A percentile compares a stretch with the other conserved stretches of the same genome.
phyloP scores from a whole-genome alignment of 2,797 vertebrate genomes.

The Calcarius lapponicus region DNA sequence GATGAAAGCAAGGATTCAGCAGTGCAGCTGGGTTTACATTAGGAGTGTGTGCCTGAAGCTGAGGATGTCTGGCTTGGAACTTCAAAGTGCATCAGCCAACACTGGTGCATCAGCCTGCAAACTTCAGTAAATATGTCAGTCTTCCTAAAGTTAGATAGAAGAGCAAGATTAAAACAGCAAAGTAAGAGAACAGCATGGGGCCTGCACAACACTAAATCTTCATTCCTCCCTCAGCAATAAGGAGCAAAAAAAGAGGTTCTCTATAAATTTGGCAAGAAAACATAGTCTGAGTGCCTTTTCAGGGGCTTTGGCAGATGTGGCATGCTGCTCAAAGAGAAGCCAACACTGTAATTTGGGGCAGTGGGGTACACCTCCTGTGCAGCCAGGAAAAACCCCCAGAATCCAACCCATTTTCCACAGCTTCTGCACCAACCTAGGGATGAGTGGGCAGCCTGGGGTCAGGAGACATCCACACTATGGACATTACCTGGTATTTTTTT shows the following conservation, averaged over 20 bases:
- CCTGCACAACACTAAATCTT: neutral
- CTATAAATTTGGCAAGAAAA: neutral
- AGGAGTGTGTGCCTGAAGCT: neutral
- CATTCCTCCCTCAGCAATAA: neutral
- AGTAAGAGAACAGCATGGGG: neutral
- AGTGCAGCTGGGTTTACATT: constrained; percentile 33
- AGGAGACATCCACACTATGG: neutral
- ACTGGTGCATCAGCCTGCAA: neutral
- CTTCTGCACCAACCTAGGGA: neutral
- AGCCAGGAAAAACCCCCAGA: neutral
- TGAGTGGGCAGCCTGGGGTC: neutral
- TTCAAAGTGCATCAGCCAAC: neutral
- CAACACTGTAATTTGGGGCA: neutral
- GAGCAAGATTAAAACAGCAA: neutral
- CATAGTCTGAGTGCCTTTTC: neutral
- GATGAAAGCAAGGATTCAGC: constrained; percentile 10
- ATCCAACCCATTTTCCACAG: neutral
- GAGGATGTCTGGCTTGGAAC: neutral
- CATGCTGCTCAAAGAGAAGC: neutral
- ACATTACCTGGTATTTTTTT: neutral
- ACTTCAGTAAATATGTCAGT: neutral
- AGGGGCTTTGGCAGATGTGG: neutral
- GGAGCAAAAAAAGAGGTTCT: neutral
- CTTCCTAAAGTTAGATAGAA: neutral
- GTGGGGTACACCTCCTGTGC: neutral